Percentiles rank a stretch among this genome's conserved stretches.
phyloP scores from a whole-genome alignment of 2,888 invertebrate genomes.

The Cheilosia soror region DNA sequence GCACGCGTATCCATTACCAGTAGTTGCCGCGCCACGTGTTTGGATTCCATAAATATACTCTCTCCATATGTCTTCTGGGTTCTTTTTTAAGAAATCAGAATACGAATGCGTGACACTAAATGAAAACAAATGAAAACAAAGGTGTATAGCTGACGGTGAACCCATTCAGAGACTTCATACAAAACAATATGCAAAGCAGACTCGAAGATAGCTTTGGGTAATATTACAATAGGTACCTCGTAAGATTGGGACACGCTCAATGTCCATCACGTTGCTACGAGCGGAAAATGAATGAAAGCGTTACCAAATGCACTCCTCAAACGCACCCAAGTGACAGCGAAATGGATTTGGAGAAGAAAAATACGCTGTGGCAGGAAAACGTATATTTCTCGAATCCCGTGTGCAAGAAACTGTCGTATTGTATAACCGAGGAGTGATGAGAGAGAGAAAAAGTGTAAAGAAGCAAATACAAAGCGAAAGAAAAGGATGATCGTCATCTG shows the following conservation, averaged over 20 bases:
- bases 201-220: slow-evolving; percentile 9
- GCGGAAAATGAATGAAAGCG: slow-evolving; percentile 23
- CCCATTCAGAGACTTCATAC: slow-evolving; percentile 35
- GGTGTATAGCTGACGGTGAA: neutral
- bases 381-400: neutral
- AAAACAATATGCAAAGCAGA: slow-evolving; percentile 50
- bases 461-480: slow-evolving; percentile 7
- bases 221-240: neutral
- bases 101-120: slow-evolving; percentile 31
- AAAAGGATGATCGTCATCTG: slow-evolving; percentile 52
- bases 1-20: slow-evolving; percentile 28
- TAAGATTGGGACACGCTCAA: slow-evolving; percentile 14
- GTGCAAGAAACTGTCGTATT: slow-evolving; percentile 48
- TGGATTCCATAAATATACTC: slow-evolving; percentile 43
- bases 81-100: slow-evolving; percentile 32
- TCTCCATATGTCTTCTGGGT: neutral
- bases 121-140: slow-evolving; percentile 4
- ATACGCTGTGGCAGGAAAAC: slow-evolving; percentile 7
- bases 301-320: slow-evolving; percentile 30
- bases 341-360: slow-evolving; percentile 17
- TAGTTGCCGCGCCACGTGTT: slow-evolving; percentile 48
- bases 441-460: neutral
- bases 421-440: slow-evolving; percentile 2
- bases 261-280: slow-evolving; percentile 23
- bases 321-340: slow-evolving; percentile 29